phyloP scores from a whole-genome alignment of 2,797 vertebrate species.

The Muscicapa striata region DNA sequence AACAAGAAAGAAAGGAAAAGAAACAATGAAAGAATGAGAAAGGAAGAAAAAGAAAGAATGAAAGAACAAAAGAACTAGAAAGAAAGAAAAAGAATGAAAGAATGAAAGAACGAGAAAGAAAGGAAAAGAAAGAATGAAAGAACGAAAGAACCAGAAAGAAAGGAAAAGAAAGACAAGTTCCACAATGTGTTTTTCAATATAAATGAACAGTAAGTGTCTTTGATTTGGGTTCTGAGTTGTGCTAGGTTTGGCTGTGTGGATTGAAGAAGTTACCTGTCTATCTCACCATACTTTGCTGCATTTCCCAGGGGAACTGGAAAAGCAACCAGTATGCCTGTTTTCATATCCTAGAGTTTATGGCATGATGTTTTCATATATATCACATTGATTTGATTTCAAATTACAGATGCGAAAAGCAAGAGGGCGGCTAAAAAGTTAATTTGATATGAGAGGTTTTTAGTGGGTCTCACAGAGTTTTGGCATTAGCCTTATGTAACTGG shows the following conservation, averaged over 20 bases:
- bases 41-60: no score
- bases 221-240: background rate
- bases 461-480: background rate
- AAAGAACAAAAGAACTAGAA: no score
- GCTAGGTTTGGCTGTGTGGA: background rate
- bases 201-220: background rate
- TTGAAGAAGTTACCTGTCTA: background rate
- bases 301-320: background rate
- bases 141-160: no score
- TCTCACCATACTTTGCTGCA: background rate
- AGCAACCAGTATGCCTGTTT: background rate
- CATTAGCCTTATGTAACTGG: background rate
- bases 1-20: no score
- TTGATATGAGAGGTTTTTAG: background rate
- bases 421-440: background rate
- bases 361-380: background rate
- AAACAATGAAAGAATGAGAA: no score
- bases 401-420: background rate
- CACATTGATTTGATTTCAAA: background rate
- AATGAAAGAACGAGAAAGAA: no score
- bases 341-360: background rate
- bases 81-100: no score
- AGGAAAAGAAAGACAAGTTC: background rate
- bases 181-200: background rate
- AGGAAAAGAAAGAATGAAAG: no score